Conservation (phyloP, 2,888 invertebrate genomes). For the Phortica magna region DNA sequence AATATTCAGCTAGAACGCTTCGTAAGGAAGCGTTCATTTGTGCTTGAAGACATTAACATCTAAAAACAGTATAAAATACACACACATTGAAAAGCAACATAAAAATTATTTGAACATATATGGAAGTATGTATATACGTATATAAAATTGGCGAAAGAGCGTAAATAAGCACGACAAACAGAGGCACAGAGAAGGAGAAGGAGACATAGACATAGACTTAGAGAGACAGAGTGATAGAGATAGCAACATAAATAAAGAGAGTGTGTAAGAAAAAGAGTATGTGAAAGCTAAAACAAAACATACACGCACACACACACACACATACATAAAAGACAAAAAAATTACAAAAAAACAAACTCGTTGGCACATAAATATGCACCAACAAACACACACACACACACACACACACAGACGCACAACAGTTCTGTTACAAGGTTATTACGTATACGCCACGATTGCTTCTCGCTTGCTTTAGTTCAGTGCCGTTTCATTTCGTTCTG, state of each 20-base stretch:
- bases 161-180: neutral
- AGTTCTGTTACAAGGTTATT: slow-evolving; percentile 72
- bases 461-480: slow-evolving; percentile 16
- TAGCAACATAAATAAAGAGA: slow-evolving; percentile 38
- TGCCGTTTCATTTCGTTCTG: neutral
- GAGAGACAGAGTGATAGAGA: slow-evolving; percentile 25
- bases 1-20: neutral
- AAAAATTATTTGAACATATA: slow-evolving; percentile 16
- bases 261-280: slow-evolving; percentile 40
- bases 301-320: slow-evolving; percentile 41
- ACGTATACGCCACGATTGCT: slow-evolving; percentile 66
- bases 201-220: too few species aligned
- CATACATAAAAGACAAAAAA: slow-evolving; percentile 37
- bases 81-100: neutral
- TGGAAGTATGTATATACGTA: too few species aligned
- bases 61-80: slow-evolving; percentile 8
- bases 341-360: slow-evolving; percentile 33
- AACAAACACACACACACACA: slow-evolving; percentile 30
- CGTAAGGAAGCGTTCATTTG: slow-evolving; percentile 38
- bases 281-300: slow-evolving; percentile 43
- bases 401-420: slow-evolving; percentile 57
- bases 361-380: slow-evolving; percentile 35
- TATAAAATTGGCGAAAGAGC: neutral
- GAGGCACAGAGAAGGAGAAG: slow-evolving; percentile 28
- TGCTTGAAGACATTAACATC: slow-evolving; percentile 45